Evolutionary conservation across 2,797 vertebrate genomes (phyloP).

Genomic region (Monodelphis domestica): DNA sequence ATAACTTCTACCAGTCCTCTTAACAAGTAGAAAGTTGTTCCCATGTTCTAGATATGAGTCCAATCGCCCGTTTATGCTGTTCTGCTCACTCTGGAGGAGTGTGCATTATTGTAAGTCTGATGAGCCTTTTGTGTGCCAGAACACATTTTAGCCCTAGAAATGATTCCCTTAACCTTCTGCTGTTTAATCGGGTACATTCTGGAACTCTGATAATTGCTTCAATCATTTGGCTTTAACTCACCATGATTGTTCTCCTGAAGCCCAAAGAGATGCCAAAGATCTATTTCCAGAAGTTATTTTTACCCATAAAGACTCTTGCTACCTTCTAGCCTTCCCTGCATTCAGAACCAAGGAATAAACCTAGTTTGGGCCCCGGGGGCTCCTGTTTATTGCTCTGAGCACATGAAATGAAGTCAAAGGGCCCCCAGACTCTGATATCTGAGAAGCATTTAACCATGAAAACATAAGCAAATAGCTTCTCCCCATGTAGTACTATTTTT

Average conservation of each 20-base stretch:
- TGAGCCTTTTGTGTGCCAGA: background rate
- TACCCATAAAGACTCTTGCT: conserved; percentile 14
- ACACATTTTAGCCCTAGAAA: background rate
- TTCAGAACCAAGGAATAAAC: conserved; percentile 37
- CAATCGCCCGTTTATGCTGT: background rate
- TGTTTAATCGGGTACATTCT: conserved; percentile 56
- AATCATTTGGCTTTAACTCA: conserved; percentile 27
- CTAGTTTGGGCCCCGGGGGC: background rate
- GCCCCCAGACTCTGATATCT: background rate
- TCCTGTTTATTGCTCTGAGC: background rate
- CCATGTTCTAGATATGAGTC: background rate
- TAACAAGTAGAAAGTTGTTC: background rate
- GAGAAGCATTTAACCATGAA: background rate
- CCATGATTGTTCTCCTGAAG: conserved; percentile 30
- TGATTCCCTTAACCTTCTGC: background rate
- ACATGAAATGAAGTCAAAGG: conserved; percentile 12
- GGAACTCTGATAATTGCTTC: conserved; percentile 46
- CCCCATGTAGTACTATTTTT: background rate
- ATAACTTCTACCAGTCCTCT: conserved; percentile 55
- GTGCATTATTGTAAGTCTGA: background rate
- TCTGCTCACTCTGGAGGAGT: background rate
- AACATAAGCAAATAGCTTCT: background rate
- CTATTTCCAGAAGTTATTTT: conserved; percentile 63
- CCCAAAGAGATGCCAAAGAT: conserved; percentile 36
- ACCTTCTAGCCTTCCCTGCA: conserved; percentile 73